Conservation (phyloP, 2,888 invertebrate genomes). For the Papilio demoleus region DNA sequence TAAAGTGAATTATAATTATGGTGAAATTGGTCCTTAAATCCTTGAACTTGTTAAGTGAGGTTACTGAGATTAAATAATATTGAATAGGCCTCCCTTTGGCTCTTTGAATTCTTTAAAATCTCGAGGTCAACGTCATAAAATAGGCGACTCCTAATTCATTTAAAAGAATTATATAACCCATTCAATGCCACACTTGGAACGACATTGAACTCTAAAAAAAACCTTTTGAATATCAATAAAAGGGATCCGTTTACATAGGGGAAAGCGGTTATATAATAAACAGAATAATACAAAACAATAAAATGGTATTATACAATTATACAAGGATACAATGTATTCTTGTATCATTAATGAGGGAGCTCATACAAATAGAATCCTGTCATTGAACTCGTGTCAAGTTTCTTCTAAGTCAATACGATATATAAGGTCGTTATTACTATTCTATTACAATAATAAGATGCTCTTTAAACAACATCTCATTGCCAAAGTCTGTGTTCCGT, state of each 20-base stretch:
- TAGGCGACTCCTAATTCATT: slow-evolving; percentile 59
- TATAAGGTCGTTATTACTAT: slow-evolving; percentile 36
- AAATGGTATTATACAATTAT: neutral
- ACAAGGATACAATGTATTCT: slow-evolving; percentile 22
- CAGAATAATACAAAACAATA: neutral
- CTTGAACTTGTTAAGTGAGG: slow-evolving; percentile 75
- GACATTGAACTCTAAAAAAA: slow-evolving; percentile 18
- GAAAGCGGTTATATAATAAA: neutral
- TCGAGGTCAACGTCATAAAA: slow-evolving; percentile 68
- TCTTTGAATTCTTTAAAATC: slow-evolving; percentile 67
- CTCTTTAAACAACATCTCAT: slow-evolving; percentile 32
- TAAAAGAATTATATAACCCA: slow-evolving; percentile 63
- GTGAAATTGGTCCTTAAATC: slow-evolving; percentile 63
- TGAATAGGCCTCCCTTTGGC: slow-evolving; percentile 70
- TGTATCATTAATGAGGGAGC: neutral
- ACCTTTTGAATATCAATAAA: slow-evolving; percentile 8
- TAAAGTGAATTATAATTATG: too few relatives aligned
- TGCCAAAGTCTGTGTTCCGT: slow-evolving; percentile 38
- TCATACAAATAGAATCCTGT: slow-evolving; percentile 36
- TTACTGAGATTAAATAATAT: slow-evolving; percentile 68
- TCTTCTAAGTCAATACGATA: slow-evolving; percentile 37
- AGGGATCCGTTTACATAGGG: neutral
- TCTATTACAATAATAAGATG: slow-evolving; percentile 39
- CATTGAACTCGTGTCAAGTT: slow-evolving; percentile 41
- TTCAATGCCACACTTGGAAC: slow-evolving; percentile 43